A percentile compares a stretch with the other conserved stretches of the same genome.
Conservation (phyloP, 1,140 invertebrate species). For the Bombus superbus region DNA sequence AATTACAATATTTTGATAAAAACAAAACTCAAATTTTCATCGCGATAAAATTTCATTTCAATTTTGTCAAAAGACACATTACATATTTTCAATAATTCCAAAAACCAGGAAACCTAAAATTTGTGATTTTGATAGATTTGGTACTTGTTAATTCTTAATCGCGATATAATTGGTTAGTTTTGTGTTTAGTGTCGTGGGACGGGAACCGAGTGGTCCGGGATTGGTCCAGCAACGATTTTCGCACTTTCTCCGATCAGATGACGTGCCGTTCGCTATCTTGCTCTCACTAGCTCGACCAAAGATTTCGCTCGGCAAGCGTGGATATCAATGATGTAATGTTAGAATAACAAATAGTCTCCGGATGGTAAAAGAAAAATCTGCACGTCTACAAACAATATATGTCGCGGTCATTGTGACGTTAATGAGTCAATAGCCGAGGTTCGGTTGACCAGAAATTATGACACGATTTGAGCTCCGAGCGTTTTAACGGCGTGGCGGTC, state of each 20-base stretch:
- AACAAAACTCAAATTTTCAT: not conserved
- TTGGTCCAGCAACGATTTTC: conserved; percentile 58
- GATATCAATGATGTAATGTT: conserved; percentile 44
- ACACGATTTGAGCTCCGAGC: conserved; percentile 8
- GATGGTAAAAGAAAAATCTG: not conserved
- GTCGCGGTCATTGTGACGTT: not conserved
- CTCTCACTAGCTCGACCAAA: conserved; percentile 25
- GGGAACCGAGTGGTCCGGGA: conserved; percentile 30
- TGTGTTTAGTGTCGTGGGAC: conserved; percentile 16
- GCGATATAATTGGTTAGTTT: conserved; percentile 30
- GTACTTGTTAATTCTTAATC: conserved; percentile 9
- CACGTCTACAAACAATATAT: not conserved
- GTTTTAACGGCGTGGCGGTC: conserved; percentile 21
- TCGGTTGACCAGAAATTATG: conserved; percentile 33
- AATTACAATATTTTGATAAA: not conserved
- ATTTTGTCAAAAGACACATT: not conserved
- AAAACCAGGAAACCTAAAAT: not conserved
- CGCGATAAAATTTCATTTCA: not conserved
- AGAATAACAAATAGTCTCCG: conserved; percentile 34
- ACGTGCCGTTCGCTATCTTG: conserved; percentile 42
- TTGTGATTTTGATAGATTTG: not conserved
- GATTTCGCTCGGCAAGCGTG: conserved; percentile 36
- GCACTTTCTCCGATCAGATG: conserved; percentile 65
- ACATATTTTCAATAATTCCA: not conserved
- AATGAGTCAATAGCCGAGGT: conserved; percentile 51